A percentile compares a stretch with the other conserved stretches of the same genome.
phyloP scores from a whole-genome alignment of 2,113 vertebrate genomes.

The Toxotes chatareus region DNA sequence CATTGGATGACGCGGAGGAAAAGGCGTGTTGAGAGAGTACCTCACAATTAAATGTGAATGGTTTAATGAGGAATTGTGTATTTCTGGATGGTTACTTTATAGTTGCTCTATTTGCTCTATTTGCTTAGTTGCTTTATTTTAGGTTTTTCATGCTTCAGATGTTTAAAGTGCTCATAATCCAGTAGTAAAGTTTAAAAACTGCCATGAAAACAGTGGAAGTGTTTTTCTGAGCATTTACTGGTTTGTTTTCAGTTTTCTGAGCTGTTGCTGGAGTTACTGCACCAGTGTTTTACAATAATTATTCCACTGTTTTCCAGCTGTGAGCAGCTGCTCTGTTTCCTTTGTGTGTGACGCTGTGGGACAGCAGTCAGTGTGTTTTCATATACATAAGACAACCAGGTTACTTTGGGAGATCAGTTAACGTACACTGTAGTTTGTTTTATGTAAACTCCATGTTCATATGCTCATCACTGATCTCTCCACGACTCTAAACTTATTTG shows the following conservation, averaged over 20 bases:
- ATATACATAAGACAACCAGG: slow-evolving; percentile 18
- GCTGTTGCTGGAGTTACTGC: too few relatives aligned
- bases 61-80: slow-evolving; percentile 1
- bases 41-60: neutral
- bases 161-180: too few relatives aligned
- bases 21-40: neutral
- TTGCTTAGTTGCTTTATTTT: too few relatives aligned
- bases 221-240: neutral
- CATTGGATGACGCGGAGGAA: slow-evolving; percentile 6
- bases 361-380: neutral
- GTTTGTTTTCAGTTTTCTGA: neutral
- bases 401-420: neutral
- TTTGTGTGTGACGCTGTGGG: neutral
- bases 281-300: neutral
- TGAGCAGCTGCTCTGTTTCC: slow-evolving; percentile 37
- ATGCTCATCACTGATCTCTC: neutral
- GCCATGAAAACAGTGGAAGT: too few relatives aligned
- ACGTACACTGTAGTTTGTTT: neutral
- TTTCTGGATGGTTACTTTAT: slow-evolving; percentile 12
- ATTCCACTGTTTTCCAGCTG: neutral
- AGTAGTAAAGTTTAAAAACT: too few relatives aligned
- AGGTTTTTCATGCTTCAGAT: too few relatives aligned
- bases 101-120: too few relatives aligned
- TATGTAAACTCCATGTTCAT: neutral
- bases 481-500: too few relatives aligned